These are phyloP conservation scores for Bubo scandiacus DNA, from an alignment of 2,113 vertebrate species.

Conservation along the genomic window DNA sequence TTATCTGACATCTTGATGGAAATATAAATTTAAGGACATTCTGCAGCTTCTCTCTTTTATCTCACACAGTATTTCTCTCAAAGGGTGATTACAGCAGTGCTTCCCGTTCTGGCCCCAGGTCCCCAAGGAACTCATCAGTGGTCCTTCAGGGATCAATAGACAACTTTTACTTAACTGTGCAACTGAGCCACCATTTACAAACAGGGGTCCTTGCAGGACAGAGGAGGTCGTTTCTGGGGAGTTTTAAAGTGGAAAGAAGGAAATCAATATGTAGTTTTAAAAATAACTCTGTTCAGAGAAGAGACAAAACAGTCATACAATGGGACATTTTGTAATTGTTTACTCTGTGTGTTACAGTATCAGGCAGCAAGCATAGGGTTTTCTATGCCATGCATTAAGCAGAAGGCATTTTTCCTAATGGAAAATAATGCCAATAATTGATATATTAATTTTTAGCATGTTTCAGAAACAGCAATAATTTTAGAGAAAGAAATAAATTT, in stretches of 20 bases:
- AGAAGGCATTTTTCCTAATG: not conserved
- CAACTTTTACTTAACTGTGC: not conserved
- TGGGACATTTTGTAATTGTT: not conserved
- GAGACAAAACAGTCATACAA: not conserved
- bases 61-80: not conserved
- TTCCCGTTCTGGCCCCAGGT: not conserved
- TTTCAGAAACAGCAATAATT: not conserved
- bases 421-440: not conserved
- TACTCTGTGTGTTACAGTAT: not conserved
- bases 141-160: constrained; percentile 16
- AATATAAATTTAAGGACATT: not conserved
- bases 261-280: constrained; percentile 19
- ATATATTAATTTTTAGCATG: not conserved
- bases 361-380: not conserved
- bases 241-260: not conserved
- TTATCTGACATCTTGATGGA: not conserved
- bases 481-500: not conserved
- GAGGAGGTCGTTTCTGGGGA: not conserved
- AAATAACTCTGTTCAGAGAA: not conserved
- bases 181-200: not conserved
- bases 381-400: not conserved
- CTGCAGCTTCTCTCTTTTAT: not conserved
- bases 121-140: constrained; percentile 35
- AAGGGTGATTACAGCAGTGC: not conserved
- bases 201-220: not conserved